Percentiles rank a stretch among this genome's conserved stretches.
Conservation (phyloP, 2,113 vertebrate genomes). For the Chamaea fasciata region DNA sequence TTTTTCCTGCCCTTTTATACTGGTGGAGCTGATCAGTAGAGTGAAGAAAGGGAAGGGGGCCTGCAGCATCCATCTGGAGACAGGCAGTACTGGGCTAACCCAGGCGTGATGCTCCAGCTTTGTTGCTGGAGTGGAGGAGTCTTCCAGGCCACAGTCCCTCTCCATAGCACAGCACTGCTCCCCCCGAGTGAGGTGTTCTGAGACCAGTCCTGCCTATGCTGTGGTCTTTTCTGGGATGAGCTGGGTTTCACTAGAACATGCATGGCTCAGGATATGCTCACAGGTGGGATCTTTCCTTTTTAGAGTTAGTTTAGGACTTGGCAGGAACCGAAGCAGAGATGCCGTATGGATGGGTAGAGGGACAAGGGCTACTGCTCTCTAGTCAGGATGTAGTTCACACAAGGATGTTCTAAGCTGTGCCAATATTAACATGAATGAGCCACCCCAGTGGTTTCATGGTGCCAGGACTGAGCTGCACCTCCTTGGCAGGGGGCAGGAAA, state of each 20-base stretch:
- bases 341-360: neutral
- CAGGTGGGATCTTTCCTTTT: neutral
- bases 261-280: constrained; percentile 14
- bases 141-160: constrained; percentile 2
- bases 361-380: constrained; percentile 3
- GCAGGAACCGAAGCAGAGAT: neutral
- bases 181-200: neutral
- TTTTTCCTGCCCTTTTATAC: constrained; percentile 18
- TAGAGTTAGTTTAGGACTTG: constrained; percentile 23
- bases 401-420: constrained; percentile 44
- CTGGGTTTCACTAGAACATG: constrained; percentile 9
- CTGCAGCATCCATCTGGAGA: constrained; percentile 24
- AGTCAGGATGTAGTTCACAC: neutral
- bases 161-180: neutral
- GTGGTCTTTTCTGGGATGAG: neutral
- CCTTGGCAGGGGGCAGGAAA: constrained; percentile 28
- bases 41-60: neutral
- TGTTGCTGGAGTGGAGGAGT: constrained; percentile 16
- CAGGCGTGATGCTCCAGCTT: constrained; percentile 3
- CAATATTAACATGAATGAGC: constrained; percentile 58
- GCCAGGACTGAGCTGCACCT: constrained; percentile 49
- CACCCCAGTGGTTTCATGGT: constrained; percentile 43
- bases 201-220: neutral
- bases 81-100: neutral
- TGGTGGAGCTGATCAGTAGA: neutral